A percentile compares a stretch with the other conserved stretches of the same genome.
phyloP scores from a whole-genome alignment of 2,888 invertebrate species.

The Dioctria linearis region DNA sequence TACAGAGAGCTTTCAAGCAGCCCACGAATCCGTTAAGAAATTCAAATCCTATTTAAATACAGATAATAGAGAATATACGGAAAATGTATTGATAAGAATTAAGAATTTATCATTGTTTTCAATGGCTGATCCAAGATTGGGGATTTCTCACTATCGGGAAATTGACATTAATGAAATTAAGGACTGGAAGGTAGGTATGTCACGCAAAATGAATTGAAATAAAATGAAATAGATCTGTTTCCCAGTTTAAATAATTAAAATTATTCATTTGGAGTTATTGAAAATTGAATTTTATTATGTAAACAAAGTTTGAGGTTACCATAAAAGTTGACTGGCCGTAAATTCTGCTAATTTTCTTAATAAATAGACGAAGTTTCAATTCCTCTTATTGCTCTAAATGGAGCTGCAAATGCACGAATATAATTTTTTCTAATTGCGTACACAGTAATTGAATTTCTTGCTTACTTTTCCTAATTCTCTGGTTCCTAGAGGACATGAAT shows the following conservation, averaged over 20 bases:
- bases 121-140: conserved; percentile 51
- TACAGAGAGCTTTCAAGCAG: neutral
- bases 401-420: no score
- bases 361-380: no score
- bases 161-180: conserved; percentile 84
- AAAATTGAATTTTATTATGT: conserved; percentile 50
- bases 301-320: conserved; percentile 57
- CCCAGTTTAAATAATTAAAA: neutral
- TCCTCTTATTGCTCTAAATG: no score
- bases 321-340: neutral
- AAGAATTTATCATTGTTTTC: neutral
- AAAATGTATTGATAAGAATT: conserved; percentile 32
- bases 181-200: conserved; percentile 80
- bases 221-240: conserved; percentile 29
- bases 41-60: no score
- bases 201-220: conserved; percentile 54
- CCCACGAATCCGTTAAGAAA: conserved; percentile 1
- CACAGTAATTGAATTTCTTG: no score
- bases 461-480: no score
- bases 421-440: no score
- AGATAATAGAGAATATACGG: neutral
- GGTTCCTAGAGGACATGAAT: no score
- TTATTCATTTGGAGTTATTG: no score
- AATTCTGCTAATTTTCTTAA: no score
- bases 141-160: conserved; percentile 68